phyloP scores from a whole-genome alignment of 2,888 invertebrate genomes.

The Nebria brevicollis region DNA sequence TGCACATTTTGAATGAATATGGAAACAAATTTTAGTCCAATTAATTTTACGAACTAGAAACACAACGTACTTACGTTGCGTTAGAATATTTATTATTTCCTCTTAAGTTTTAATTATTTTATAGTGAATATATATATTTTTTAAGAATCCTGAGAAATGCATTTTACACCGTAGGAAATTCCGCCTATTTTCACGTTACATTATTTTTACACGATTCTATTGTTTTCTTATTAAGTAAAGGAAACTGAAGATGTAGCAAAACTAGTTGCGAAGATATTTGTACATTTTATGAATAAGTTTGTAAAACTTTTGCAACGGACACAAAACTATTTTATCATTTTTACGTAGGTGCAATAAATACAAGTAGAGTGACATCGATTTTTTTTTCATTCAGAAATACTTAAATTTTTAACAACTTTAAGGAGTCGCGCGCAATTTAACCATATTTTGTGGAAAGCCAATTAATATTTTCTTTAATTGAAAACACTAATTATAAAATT shows the following conservation, averaged over 20 bases:
- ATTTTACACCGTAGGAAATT: background rate
- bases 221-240: background rate
- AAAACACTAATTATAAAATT: too few relatives aligned
- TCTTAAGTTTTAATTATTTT: conserved; percentile 10
- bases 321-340: conserved; percentile 9
- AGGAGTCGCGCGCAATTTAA: too few relatives aligned
- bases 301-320: background rate
- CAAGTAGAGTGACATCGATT: conserved; percentile 40
- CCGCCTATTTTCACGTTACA: background rate
- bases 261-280: conserved; percentile 12
- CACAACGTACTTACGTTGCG: conserved; percentile 1
- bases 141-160: background rate
- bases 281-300: conserved; percentile 15
- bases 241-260: background rate
- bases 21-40: conserved; percentile 6
- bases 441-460: too few relatives aligned
- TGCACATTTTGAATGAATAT: conserved; percentile 11
- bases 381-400: background rate
- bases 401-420: conserved; percentile 24
- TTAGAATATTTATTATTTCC: conserved; percentile 13
- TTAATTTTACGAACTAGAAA: background rate
- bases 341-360: conserved; percentile 38
- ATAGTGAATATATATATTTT: conserved; percentile 14
- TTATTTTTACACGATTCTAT: background rate
- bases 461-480: too few relatives aligned